Evolutionary conservation across 1,140 invertebrate species (phyloP), one percentile per base, ranked within the genome.

Genomic region (Idris sp.): DNA sequence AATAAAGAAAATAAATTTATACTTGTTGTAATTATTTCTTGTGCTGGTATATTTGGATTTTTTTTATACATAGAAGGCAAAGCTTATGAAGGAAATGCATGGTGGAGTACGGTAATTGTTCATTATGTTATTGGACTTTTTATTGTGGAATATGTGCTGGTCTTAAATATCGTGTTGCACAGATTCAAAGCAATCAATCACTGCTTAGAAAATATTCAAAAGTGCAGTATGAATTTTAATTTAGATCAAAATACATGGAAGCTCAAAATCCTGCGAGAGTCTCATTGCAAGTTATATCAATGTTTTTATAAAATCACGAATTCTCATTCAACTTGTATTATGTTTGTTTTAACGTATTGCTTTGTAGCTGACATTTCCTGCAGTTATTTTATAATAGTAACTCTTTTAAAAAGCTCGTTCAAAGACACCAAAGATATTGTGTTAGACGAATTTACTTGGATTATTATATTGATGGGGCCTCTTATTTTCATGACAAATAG

Each of bases 321-420:
- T 0, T 79, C 76, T 30, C 81, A 67, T 18, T 56, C 69, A 0
- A 1, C 77, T 0, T 64, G 76, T 0, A 36, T 58, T 10, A 22
- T 80, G 0, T 33, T 59, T 4, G 40, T 15, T 6, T 7, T 79
- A 5, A 10, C 10, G 2, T 58, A 77, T 15, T 19, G 30, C 5
- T 78, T 79, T 13, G 13, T 65, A 0, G 35, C 69, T 0, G 31
- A 78, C 0, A 25, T 79, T 10, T 73, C 48, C 7, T 74, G 74
- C 22, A 19, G 19, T 36, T 82, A 81, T 15, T 81, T 77, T 1
- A 38, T 81, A 2, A 19, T 68, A 0, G 22, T 43, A 0, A 53
- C 69, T 0, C 2, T 79, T 7, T 6, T 76, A 1, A 22, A 62
- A 5, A n/a, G 28, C 0, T 31, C 71, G n/a, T 14, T 33, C 0